These are phyloP conservation scores for Bryconaethiops microstoma DNA, from an alignment of 2,797 vertebrate species.

Conservation along the genomic window DNA sequence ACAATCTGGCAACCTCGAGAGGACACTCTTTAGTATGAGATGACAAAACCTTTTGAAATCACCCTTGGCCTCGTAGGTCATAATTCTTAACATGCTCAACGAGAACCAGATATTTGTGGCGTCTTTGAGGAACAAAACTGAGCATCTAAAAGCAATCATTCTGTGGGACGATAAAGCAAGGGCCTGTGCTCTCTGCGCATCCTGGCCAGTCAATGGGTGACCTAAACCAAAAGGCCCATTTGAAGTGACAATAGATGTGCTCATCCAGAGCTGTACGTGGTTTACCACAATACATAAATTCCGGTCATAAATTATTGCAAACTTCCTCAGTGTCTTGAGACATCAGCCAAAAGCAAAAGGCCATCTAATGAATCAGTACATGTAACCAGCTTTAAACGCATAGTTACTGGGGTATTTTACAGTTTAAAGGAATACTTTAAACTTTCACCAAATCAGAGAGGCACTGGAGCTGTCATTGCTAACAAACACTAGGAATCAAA, in stretches of 20 bases:
- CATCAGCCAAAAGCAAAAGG: neutral
- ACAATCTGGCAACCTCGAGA: constrained; percentile 40
- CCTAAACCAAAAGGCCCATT: constrained; percentile 26
- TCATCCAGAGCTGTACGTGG: neutral
- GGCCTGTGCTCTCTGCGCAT: neutral
- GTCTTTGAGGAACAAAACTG: constrained; percentile 37
- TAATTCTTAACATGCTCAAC: constrained; percentile 41
- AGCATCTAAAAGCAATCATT: constrained; percentile 27
- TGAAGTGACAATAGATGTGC: constrained; percentile 19
- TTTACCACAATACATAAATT: constrained; percentile 5
- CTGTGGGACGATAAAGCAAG: constrained; percentile 10
- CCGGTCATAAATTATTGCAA: constrained; percentile 9
- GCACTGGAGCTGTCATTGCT: too few relatives aligned
- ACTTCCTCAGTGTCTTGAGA: neutral
- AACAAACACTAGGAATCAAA: too few relatives aligned
- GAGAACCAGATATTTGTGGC: constrained; percentile 44
- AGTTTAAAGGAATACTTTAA: too few relatives aligned
- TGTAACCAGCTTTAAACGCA: neutral
- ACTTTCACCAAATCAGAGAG: too few relatives aligned
- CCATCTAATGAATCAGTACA: constrained; percentile 1
- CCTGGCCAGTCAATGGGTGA: constrained; percentile 8
- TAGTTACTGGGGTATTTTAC: neutral
- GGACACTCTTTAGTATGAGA: constrained; percentile 39
- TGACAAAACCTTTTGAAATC: constrained; percentile 47
- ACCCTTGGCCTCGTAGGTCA: constrained; percentile 21